phyloP scores from a whole-genome alignment of 1,140 invertebrate species.

The Papilio xuthus region DNA sequence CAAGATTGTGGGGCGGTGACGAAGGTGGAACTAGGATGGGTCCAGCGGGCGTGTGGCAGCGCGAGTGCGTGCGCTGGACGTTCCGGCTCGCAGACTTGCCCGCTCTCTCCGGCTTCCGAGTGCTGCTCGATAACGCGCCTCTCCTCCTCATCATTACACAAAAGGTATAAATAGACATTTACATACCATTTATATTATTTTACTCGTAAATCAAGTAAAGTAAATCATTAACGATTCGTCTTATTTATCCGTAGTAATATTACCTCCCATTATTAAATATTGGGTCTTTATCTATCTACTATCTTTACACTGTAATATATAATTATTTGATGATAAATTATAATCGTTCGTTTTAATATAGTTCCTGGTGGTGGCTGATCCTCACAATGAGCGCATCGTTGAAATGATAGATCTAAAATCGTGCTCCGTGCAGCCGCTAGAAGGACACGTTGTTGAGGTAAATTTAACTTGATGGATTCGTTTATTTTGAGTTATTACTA shows the following conservation, averaged over 20 bases:
- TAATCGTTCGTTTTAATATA: conserved; percentile 39
- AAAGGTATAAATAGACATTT: too few relatives aligned
- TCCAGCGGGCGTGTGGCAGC: conserved; percentile 52
- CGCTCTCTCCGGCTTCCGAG: conserved; percentile 57
- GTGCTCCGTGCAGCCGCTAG: conserved; percentile 54
- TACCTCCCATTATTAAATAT: too few relatives aligned
- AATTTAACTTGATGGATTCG: not conserved
- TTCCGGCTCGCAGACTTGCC: conserved; percentile 59
- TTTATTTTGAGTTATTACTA: not conserved
- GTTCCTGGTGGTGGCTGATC: conserved; percentile 64
- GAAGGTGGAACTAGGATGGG: not conserved
- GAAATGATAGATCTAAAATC: conserved; percentile 69
- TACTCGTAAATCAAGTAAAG: not conserved
- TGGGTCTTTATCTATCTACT: too few relatives aligned
- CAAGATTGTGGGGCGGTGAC: conserved; percentile 19
- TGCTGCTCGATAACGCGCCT: conserved; percentile 48
- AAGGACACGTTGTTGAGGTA: conserved; percentile 61
- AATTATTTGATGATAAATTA: not conserved
- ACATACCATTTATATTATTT: not conserved
- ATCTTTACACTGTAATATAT: too few relatives aligned
- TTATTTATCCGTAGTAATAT: too few relatives aligned
- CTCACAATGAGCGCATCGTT: conserved; percentile 57
- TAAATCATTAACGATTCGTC: too few relatives aligned
- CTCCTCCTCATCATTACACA: conserved; percentile 58
- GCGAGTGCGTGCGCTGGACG: conserved; percentile 68